These are phyloP conservation scores for Biston betularia DNA, from an alignment of 2,888 invertebrate species.

Conservation along the genomic window DNA sequence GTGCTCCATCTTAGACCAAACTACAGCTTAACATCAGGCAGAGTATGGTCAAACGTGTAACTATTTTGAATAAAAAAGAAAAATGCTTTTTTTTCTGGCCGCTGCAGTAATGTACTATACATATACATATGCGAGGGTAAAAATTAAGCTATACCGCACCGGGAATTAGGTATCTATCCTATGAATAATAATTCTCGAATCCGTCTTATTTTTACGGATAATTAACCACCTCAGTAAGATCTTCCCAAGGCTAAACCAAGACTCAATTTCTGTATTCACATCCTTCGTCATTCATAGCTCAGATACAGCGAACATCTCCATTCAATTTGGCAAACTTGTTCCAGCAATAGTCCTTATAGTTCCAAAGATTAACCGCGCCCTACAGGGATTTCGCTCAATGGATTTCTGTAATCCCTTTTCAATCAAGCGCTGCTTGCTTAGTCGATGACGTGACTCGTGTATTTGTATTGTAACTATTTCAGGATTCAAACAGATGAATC, in stretches of 20 bases:
- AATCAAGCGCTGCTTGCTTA: slow-evolving; percentile 41
- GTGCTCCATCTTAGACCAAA: no score
- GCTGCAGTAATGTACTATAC: no score
- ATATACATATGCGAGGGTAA: no score
- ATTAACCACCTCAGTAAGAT: background rate
- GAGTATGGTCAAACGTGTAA: no score
- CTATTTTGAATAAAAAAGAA: no score
- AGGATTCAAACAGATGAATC: background rate
- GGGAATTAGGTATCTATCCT: no score
- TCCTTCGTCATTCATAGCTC: background rate
- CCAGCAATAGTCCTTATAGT: slow-evolving; percentile 24
- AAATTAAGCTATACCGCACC: no score
- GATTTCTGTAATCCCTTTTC: slow-evolving; percentile 44
- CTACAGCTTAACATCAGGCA: no score
- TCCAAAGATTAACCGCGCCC: slow-evolving; percentile 23
- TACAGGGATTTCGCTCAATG: slow-evolving; percentile 32
- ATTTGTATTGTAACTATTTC: slow-evolving; percentile 23
- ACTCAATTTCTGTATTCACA: background rate
- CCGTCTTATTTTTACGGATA: background rate
- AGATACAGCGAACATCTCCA: slow-evolving; percentile 15
- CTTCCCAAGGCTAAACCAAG: background rate
- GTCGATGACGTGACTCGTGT: slow-evolving; percentile 41
- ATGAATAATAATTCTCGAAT: no score
- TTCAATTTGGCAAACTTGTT: slow-evolving; percentile 26
- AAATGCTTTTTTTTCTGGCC: no score